A percentile compares a stretch with the other conserved stretches of the same genome.
These are phyloP conservation scores for Gorsachius goisagi DNA, from an alignment of 2,113 vertebrate genomes.

Conservation along the genomic window DNA sequence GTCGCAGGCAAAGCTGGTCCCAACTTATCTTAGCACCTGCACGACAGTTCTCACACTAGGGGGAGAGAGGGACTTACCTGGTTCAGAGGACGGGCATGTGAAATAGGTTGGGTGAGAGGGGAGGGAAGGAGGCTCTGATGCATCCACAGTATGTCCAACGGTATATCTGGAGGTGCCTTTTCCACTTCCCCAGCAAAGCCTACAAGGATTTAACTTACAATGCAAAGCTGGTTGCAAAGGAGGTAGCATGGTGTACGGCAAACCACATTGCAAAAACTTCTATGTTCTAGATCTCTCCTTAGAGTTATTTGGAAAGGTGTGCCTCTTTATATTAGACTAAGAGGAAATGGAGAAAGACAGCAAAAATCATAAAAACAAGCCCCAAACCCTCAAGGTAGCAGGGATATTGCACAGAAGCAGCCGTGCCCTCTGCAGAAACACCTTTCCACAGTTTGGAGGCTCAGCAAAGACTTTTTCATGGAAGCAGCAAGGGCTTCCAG, in stretches of 20 bases:
- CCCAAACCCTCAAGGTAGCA: neutral
- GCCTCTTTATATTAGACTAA: neutral
- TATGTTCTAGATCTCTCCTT: neutral
- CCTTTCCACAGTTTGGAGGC: neutral
- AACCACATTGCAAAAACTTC: neutral
- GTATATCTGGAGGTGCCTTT: neutral
- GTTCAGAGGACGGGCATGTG: neutral
- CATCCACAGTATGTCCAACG: neutral
- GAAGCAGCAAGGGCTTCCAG: neutral
- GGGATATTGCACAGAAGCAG: neutral
- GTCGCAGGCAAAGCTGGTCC: neutral
- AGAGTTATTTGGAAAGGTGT: neutral
- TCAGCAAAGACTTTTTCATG: neutral
- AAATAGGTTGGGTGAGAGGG: neutral
- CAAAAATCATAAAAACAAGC: neutral
- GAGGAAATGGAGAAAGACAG: neutral
- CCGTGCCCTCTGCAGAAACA: neutral
- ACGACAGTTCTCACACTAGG: fast-evolving
- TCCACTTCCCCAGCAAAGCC: neutral
- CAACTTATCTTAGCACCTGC: neutral
- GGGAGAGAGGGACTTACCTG: neutral
- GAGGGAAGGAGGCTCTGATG: neutral
- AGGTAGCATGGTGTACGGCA: neutral
- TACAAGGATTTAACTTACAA: neutral
- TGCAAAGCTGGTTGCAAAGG: neutral